A percentile compares a stretch with the other conserved stretches of the same genome.
phyloP scores from a whole-genome alignment of 2,113 vertebrate species.

The Anolis sagrei region DNA sequence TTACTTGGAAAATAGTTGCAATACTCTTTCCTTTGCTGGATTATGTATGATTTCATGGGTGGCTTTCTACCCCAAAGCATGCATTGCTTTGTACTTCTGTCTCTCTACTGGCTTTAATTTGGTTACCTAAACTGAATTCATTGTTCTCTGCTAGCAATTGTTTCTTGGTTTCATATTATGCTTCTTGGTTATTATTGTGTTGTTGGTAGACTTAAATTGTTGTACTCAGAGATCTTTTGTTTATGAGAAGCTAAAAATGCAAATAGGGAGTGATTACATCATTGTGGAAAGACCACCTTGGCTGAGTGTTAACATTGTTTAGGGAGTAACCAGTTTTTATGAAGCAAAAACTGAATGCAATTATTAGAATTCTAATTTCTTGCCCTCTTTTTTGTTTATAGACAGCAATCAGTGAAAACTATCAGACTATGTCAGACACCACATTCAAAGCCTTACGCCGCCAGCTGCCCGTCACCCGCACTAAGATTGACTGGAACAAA shows the following conservation, averaged over 20 bases:
- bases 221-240: too few species aligned
- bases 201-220: too few species aligned
- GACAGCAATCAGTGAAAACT: constrained; percentile 95
- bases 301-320: not conserved
- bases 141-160: not conserved
- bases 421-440: constrained; percentile 97
- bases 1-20: not conserved
- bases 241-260: too few species aligned
- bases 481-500: constrained; percentile 99
- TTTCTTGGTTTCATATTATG: too few species aligned
- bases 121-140: not conserved
- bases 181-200: too few species aligned
- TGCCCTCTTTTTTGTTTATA: constrained; percentile 64
- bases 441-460: constrained; percentile 96
- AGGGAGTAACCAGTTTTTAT: not conserved
- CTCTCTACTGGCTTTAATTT: not conserved
- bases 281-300: not conserved
- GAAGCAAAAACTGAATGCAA: not conserved
- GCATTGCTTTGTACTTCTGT: not conserved
- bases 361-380: constrained; percentile 3
- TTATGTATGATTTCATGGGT: not conserved
- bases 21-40: not conserved
- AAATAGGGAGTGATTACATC: not conserved
- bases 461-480: constrained; percentile 95
- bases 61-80: not conserved